phyloP scores from a whole-genome alignment of 1,140 invertebrate genomes.

The Myzus persicae region DNA sequence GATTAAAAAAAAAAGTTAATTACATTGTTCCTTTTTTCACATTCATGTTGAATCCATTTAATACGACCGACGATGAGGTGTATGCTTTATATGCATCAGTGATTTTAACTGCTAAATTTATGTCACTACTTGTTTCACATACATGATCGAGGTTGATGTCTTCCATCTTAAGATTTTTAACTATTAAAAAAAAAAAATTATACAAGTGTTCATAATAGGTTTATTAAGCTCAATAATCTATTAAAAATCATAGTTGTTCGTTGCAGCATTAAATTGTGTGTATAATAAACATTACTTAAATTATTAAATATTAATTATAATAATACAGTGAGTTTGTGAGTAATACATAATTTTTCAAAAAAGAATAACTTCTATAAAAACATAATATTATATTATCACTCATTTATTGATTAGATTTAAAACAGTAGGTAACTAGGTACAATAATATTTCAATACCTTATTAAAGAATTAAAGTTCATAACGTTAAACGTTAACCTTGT shows the following conservation, averaged over 20 bases:
- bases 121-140: not conserved
- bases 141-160: constrained; percentile 31
- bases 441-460: not conserved
- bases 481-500: not conserved
- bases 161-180: constrained; percentile 25
- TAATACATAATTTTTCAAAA: not conserved
- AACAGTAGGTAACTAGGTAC: not conserved
- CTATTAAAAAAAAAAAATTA: not conserved
- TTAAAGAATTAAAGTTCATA: not conserved
- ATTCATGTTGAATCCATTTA: constrained; percentile 52
- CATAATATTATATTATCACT: not conserved
- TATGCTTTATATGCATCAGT: constrained; percentile 40
- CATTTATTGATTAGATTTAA: not conserved
- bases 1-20: not conserved
- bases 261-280: not conserved
- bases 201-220: not conserved
- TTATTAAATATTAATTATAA: not conserved
- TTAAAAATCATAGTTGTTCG: not conserved
- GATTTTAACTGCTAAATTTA: constrained; percentile 4
- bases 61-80: not conserved
- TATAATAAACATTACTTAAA: not conserved
- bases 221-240: not conserved
- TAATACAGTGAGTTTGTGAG: not conserved
- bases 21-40: constrained; percentile 33
- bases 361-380: not conserved